Conservation (phyloP, 2,113 vertebrate species). For the Tenrec ecaudatus region DNA sequence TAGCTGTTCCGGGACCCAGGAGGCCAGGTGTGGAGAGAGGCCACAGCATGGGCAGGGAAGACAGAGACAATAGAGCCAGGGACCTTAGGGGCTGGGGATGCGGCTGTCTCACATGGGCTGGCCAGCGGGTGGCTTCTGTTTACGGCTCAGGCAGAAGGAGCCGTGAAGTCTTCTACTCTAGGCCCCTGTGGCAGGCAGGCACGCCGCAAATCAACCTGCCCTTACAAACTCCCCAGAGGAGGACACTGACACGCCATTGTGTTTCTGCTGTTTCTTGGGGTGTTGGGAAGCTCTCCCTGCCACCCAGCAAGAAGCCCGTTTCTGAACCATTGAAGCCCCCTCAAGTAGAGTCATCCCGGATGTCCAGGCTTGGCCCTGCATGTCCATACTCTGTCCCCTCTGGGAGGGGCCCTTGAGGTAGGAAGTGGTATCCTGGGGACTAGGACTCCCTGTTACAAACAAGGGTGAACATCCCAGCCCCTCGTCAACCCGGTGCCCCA, state of each 20-base stretch:
- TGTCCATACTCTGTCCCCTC: not conserved
- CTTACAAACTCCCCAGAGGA: not conserved
- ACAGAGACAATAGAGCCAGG: not conserved
- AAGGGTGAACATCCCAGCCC: no score
- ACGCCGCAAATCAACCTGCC: not conserved
- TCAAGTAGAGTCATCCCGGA: not conserved
- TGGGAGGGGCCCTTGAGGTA: not conserved
- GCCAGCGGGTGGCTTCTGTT: not conserved
- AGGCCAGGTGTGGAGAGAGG: not conserved
- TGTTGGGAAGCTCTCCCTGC: not conserved
- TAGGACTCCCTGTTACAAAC: not conserved
- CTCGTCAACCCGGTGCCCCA: fast-evolving
- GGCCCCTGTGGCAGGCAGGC: not conserved
- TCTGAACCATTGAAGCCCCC: fast-evolving
- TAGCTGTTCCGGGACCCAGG: not conserved
- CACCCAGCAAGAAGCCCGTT: not conserved
- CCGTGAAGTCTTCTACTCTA: not conserved
- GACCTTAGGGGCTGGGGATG: not conserved
- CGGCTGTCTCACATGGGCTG: not conserved
- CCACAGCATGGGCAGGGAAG: not conserved
- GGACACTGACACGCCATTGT: not conserved
- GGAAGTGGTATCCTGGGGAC: not conserved
- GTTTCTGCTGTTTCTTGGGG: not conserved
- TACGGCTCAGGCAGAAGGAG: not conserved
- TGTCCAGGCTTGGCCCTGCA: not conserved